Percentiles rank a stretch among this genome's conserved stretches.
These are phyloP conservation scores for Sarcophaga bullata DNA, from an alignment of 1,140 invertebrate species.

Conservation along the genomic window DNA sequence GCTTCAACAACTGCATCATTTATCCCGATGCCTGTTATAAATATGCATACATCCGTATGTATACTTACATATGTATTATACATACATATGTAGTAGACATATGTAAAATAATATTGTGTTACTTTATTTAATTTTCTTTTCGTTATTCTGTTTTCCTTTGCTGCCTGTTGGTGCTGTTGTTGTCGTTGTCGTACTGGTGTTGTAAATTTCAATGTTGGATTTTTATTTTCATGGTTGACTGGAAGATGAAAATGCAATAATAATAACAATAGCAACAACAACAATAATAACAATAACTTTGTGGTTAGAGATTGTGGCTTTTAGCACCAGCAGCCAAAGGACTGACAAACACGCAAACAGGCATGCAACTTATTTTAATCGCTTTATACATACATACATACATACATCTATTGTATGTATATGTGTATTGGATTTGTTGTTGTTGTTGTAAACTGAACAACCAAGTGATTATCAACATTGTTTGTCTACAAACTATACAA, in stretches of 20 bases:
- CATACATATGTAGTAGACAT: not conserved
- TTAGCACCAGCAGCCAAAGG: not conserved
- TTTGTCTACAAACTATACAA: not conserved
- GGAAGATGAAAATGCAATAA: not conserved
- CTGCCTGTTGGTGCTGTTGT: no score
- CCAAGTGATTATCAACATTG: conserved; percentile 17
- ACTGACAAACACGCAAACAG: not conserved
- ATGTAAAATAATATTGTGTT: not conserved
- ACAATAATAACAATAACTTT: not conserved
- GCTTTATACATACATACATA: no score
- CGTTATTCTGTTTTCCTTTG: no score
- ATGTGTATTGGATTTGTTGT: no score
- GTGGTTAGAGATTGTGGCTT: not conserved
- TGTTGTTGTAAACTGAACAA: not conserved
- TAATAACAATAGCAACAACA: not conserved
- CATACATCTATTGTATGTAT: no score
- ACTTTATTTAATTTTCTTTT: not conserved
- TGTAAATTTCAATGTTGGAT: not conserved
- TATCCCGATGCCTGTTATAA: not conserved
- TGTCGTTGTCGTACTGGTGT: no score
- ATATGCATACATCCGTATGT: no score
- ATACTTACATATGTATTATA: no score
- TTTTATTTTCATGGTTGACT: not conserved
- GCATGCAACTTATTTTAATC: not conserved
- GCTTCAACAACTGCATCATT: not conserved